A percentile compares a stretch with the other conserved stretches of the same genome.
Conservation (phyloP, 2,113 vertebrate species). For the Gobiocypris rarus region DNA sequence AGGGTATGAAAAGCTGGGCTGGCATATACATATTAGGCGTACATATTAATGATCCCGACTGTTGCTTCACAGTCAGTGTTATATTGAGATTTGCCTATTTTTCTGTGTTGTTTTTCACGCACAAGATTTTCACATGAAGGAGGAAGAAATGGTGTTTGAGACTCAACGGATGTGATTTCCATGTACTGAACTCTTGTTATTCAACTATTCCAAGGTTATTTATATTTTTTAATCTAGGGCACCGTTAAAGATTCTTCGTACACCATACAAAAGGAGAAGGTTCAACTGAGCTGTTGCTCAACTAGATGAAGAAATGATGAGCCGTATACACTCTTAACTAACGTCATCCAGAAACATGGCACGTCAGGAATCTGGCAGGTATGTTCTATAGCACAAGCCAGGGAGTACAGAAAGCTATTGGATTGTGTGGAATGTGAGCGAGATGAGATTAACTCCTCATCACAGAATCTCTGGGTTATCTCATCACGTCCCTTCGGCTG, state of each 20-base stretch:
- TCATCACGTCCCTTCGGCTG: not conserved
- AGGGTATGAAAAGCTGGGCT: too few species aligned
- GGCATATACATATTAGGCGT: too few species aligned
- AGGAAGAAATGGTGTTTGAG: too few species aligned
- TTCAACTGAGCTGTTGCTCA: constrained; percentile 14
- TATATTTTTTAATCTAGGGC: too few species aligned
- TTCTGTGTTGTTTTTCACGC: too few species aligned
- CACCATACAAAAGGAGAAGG: not conserved
- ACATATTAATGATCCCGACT: too few species aligned
- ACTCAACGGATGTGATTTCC: too few species aligned
- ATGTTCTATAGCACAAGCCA: not conserved
- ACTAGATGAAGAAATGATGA: constrained; percentile 20
- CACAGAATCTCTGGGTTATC: not conserved
- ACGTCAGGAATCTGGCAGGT: constrained; percentile 13
- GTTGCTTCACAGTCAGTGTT: too few species aligned
- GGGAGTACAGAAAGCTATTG: not conserved
- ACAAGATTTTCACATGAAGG: too few species aligned
- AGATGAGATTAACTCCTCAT: not conserved
- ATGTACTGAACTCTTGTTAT: too few species aligned
- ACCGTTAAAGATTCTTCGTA: not conserved
- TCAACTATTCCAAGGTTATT: too few species aligned
- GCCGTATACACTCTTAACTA: not conserved
- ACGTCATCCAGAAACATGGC: not conserved
- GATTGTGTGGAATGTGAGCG: constrained; percentile 29
- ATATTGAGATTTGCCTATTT: too few species aligned